Conservation (phyloP, 2,113 vertebrate species). For the Malurus melanocephalus region DNA sequence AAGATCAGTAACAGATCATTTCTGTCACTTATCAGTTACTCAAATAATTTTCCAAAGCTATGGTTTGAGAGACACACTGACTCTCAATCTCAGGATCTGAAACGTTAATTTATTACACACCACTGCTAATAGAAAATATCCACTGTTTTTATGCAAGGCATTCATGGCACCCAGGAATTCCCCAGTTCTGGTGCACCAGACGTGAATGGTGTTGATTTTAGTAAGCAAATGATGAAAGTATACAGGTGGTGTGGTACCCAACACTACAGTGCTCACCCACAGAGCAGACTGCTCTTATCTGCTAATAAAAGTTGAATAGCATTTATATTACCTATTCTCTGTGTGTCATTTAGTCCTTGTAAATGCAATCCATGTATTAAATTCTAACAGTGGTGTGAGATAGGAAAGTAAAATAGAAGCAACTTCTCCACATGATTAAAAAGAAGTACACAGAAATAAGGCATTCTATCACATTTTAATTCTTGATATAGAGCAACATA, state of each 20-base stretch:
- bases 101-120: background rate
- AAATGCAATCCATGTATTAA: background rate
- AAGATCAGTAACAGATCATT: background rate
- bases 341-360: background rate
- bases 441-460: background rate
- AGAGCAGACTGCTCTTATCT: background rate
- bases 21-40: background rate
- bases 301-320: background rate
- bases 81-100: background rate
- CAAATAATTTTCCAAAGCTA: background rate
- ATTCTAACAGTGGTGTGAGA: background rate
- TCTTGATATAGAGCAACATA: background rate
- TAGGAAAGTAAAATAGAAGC: background rate
- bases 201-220: background rate
- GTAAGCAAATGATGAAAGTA: background rate
- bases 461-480: background rate
- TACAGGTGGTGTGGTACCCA: background rate
- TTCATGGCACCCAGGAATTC: background rate
- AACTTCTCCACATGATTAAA: background rate
- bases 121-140: background rate
- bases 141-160: background rate
- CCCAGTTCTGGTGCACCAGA: background rate
- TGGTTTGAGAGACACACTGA: background rate
- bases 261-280: rapidly evolving
- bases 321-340: background rate